Evolutionary conservation across 2,113 vertebrate species (phyloP), one percentile per base, ranked within the genome.

Genomic region (Pseudopodoces humilis): DNA sequence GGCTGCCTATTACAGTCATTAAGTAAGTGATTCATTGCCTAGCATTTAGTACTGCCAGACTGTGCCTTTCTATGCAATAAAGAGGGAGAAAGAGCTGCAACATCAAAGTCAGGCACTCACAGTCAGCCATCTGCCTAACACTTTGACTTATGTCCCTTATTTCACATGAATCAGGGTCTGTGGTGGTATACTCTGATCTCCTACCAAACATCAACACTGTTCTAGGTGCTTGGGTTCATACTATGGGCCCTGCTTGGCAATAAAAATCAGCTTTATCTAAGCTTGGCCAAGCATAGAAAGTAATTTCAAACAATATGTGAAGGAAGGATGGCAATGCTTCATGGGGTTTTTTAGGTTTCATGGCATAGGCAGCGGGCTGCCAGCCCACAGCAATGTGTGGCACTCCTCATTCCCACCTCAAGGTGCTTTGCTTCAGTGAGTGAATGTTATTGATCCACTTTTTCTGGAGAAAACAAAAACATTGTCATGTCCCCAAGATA

Each of bases 11-110:
- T 95, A 92, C 60, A 86, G 80, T 75, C 94, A 93, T 92, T 95
- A 95, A 97, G 80, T 39, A 75, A 30, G 80, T 97, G 96, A 95
- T 95, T 97, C 96, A 96, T 88, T 94, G 94, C 86, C 69, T 77
- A 74, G 68, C 63, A 59, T 88, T 97, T 93, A 92, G 56, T 59
- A 70, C 76, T 83, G 80, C 56, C 94, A 94, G 92, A 71, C 76
- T 92, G 23, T 82, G 86, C 68, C 35, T 96, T 46, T 81, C 64
- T 25, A 15, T 52, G 80, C 68, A 90, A 86, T 84, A 90, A 93
- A 92, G 52, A 86, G 52, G 19, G 72, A 90, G 63, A 95, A 91
- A 52, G 44, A 88, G 33, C 70, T 92, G n/a, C 72, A 94, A 88
- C 88, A 95, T 93, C 88, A 93, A 95, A 97, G 95, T 67, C 91